Evolutionary conservation across 2,797 vertebrate species (phyloP).

Genomic region (Tamandua tetradactyla): DNA sequence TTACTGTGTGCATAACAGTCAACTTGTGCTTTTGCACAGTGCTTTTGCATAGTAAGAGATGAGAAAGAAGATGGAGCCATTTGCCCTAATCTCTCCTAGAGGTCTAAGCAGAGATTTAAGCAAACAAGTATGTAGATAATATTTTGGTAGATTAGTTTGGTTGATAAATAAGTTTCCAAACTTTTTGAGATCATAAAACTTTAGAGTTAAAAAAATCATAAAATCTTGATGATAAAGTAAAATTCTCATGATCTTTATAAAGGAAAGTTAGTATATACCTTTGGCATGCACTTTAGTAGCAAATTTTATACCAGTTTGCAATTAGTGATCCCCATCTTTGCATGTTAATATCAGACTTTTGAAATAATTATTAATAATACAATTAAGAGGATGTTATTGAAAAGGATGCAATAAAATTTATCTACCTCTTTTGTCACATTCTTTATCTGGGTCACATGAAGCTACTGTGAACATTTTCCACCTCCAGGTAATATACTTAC

Average conservation of each 20-base stretch:
- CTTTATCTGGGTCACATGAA: constrained; percentile 51
- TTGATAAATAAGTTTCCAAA: neutral
- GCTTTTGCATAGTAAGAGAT: neutral
- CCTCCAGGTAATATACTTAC: constrained; percentile 9
- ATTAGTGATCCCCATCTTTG: constrained; percentile 1
- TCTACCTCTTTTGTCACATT: neutral
- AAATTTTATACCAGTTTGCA: neutral
- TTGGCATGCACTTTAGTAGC: neutral
- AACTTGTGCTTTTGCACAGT: neutral
- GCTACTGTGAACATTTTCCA: constrained; percentile 7
- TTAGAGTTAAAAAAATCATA: neutral
- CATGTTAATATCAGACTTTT: neutral
- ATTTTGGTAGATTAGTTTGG: neutral
- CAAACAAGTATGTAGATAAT: neutral
- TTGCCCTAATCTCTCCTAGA: neutral
- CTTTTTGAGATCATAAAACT: constrained; percentile 30
- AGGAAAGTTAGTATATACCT: neutral
- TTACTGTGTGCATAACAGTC: too few relatives aligned
- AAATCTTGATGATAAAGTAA: constrained; percentile 9
- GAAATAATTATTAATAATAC: constrained; percentile 69
- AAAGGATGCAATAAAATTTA: constrained; percentile 9
- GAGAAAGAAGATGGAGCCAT: neutral
- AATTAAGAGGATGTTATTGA: constrained; percentile 1
- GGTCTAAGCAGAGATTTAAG: constrained; percentile 8
- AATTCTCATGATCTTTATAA: constrained; percentile 27